Evolutionary conservation across 2,888 invertebrate species (phyloP).

Genomic region (Campoletis raptor): DNA sequence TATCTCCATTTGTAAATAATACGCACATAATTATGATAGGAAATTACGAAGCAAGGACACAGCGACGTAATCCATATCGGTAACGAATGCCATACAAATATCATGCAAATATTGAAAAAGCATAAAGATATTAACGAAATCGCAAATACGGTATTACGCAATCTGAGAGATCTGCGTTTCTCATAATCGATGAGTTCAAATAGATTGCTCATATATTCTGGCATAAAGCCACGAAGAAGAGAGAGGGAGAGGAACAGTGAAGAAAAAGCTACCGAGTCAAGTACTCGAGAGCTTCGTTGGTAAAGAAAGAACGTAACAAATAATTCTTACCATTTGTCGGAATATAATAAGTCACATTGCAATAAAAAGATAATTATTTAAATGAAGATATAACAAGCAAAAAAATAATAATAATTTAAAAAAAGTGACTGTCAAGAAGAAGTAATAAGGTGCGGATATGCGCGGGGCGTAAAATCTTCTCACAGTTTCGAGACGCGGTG

Average conservation of each 20-base stretch:
- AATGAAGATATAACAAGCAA: slow-evolving; percentile 9
- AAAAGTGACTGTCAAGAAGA: slow-evolving; percentile 27
- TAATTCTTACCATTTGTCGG: slow-evolving; percentile 12
- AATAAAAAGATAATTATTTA: slow-evolving; percentile 38
- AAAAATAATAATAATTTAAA: not conserved
- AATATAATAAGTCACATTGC: slow-evolving; percentile 27
- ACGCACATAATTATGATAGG: too few relatives aligned
- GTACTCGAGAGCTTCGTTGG: slow-evolving; percentile 20
- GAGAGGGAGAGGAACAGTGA: not conserved
- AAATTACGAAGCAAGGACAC: too few relatives aligned
- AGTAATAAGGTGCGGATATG: not conserved
- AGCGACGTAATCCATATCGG: too few relatives aligned
- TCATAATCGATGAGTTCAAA: too few relatives aligned
- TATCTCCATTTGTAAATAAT: too few relatives aligned
- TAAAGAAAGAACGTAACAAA: not conserved
- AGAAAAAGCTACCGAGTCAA: slow-evolving; percentile 50
- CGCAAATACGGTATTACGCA: too few relatives aligned
- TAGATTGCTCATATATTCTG: too few relatives aligned
- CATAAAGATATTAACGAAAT: too few relatives aligned
- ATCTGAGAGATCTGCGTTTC: too few relatives aligned
- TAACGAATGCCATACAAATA: too few relatives aligned
- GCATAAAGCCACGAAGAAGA: too few relatives aligned
- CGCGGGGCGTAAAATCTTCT: slow-evolving; percentile 49
- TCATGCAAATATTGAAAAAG: too few relatives aligned
- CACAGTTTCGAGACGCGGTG: slow-evolving; percentile 56